phyloP scores from a whole-genome alignment of 1,140 invertebrate genomes.

The Lepidotrigona ventralis region DNA sequence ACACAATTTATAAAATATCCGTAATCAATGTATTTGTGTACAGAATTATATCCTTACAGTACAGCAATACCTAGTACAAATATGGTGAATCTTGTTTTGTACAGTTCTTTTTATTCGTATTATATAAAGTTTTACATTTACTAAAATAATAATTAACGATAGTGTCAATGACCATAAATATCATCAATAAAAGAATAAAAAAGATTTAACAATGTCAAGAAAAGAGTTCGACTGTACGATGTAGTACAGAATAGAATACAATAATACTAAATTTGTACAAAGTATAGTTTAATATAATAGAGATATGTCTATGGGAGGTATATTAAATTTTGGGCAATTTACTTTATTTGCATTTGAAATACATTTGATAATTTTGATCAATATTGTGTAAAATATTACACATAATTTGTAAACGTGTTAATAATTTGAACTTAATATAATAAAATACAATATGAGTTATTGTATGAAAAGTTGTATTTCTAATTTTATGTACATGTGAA shows the following conservation, averaged over 20 bases:
- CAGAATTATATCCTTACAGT: conserved; percentile 32
- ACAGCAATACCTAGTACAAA: conserved; percentile 25
- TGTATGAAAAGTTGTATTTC: conserved; percentile 40
- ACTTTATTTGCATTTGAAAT: conserved; percentile 40
- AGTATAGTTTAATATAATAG: conserved; percentile 8
- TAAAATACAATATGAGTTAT: conserved; percentile 51
- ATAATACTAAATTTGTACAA: conserved; percentile 17
- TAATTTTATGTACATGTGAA: conserved; percentile 49
- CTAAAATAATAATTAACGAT: background rate
- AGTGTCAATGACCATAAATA: background rate
- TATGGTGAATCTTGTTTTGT: conserved; percentile 45
- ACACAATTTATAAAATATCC: background rate
- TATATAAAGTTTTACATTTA: conserved; percentile 29
- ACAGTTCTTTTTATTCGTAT: conserved; percentile 30
- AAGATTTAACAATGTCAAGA: conserved; percentile 27
- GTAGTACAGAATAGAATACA: conserved; percentile 31
- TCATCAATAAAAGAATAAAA: conserved; percentile 17
- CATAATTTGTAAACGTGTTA: conserved; percentile 36
- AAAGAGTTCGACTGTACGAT: conserved; percentile 27
- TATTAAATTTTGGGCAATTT: conserved; percentile 43
- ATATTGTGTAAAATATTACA: conserved; percentile 33
- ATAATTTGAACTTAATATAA: conserved; percentile 41
- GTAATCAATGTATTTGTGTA: conserved; percentile 28
- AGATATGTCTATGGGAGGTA: conserved; percentile 26
- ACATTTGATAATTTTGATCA: conserved; percentile 25